Base-by-base conservation (phyloP, 2,888 invertebrate genomes). In the Callyntrura guangdongensis region DNA sequence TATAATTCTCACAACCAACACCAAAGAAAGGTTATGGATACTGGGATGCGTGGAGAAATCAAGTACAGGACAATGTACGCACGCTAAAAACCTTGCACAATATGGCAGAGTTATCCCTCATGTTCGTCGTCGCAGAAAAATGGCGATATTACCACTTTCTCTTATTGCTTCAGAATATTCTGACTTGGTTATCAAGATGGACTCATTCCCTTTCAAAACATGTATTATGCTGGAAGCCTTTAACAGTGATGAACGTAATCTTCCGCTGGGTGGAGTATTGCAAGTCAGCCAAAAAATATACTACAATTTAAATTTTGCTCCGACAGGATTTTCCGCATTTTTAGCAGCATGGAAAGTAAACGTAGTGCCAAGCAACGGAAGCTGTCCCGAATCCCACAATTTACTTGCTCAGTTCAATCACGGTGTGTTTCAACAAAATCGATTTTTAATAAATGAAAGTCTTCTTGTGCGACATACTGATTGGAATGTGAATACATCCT, bases 1-100 rank as follows among this genome's bases (percentile, higher is more conserved):
- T 6, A 96, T 97, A 0, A 95, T 98, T 0, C 96, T 97, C 94
- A 96, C 96, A 0, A 94, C 96, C 0, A 97, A 97, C 94, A 95
- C 97, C 14, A 96, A 96, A 77, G 96, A 96, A 27, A 96, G 96
- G 69, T 97, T 97, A 92, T 98, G 98, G 98, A 95, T 98, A 20
- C 97, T 96, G 94, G 97, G 96, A 17, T 98, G 98, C 94, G 96
- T 96, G 4, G 64, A 69, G 14, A 22, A 11, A 47, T 69, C 36
- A 79, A 14, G 59, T 95, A 95, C 25, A 25, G 87, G 87, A 20
- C n/a, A 87, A 61, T 89, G 89, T 94, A 94, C 95, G 17, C 95
- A 95, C 94, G 96, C 96, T 1, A 95, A 95, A 93, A 96, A 96
- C 94, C 94, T 97, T 81, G 96, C 96, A 9, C 96, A 96, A 92